Evolutionary conservation across 2,888 invertebrate species (phyloP).

Genomic region (Eilema caniola): DNA sequence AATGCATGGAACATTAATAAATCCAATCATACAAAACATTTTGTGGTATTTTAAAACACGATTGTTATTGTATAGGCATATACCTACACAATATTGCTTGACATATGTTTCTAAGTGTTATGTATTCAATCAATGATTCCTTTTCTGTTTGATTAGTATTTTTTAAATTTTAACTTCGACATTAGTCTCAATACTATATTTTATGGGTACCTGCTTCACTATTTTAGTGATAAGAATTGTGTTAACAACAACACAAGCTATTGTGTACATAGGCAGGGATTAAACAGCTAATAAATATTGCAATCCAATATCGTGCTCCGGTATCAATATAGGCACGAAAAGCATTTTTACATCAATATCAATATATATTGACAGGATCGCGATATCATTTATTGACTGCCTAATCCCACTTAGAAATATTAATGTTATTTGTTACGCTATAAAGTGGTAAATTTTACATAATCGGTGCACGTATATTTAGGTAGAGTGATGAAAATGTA

Average conservation of each 20-base stretch:
- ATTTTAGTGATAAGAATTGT: not conserved
- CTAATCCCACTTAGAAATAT: slow-evolving; percentile 27
- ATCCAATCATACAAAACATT: slow-evolving; percentile 53
- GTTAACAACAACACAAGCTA: not conserved
- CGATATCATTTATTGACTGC: no score
- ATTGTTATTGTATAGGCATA: not conserved
- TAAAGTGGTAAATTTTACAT: slow-evolving; percentile 44
- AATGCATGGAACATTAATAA: slow-evolving; percentile 56
- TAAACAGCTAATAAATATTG: no score
- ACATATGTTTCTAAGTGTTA: not conserved
- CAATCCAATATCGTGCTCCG: no score
- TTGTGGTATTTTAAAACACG: slow-evolving; percentile 33
- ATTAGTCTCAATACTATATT: not conserved
- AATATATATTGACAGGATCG: no score
- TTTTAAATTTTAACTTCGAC: no score
- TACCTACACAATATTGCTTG: slow-evolving; percentile 6
- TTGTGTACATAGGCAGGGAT: slow-evolving; percentile 26
- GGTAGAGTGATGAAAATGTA: slow-evolving; percentile 43
- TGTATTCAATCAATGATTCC: not conserved
- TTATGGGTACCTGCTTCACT: not conserved
- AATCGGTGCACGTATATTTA: slow-evolving; percentile 45
- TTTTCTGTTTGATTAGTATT: not conserved
- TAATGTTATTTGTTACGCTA: slow-evolving; percentile 35
- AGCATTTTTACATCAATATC: no score
- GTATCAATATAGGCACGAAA: no score